phyloP scores from a whole-genome alignment of 2,113 vertebrate genomes.

The Halichoerus grypus region DNA sequence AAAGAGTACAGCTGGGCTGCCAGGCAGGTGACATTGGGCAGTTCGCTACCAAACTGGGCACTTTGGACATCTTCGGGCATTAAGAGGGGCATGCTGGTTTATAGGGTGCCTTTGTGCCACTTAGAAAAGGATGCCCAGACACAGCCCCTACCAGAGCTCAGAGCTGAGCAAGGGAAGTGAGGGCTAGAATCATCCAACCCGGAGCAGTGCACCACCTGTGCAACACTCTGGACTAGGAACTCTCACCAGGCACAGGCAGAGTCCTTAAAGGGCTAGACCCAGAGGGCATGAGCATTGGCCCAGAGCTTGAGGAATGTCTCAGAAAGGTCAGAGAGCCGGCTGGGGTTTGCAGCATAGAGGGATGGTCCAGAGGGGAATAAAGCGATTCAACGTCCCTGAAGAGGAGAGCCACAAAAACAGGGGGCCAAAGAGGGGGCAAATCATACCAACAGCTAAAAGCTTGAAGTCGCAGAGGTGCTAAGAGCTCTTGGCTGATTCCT shows the following conservation, averaged over 20 bases:
- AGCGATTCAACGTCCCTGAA: background rate
- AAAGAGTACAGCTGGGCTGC: too few relatives aligned
- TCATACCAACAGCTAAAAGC: too few relatives aligned
- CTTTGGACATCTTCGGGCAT: background rate
- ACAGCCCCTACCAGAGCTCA: background rate
- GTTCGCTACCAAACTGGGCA: background rate
- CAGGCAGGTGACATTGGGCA: background rate
- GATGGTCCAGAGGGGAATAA: background rate
- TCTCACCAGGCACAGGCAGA: background rate
- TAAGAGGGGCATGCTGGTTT: too few relatives aligned
- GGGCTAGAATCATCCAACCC: background rate
- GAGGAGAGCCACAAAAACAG: background rate
- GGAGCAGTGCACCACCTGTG: background rate
- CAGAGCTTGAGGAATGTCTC: background rate
- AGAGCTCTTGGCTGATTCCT: too few relatives aligned
- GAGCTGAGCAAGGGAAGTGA: background rate
- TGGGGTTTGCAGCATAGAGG: background rate
- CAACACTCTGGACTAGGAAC: background rate
- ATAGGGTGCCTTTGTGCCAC: background rate
- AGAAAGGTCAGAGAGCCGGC: background rate
- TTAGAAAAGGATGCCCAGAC: background rate
- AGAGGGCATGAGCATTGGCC: background rate
- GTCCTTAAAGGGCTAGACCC: background rate
- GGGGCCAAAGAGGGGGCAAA: accelerated
- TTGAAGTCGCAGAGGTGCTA: background rate